Percentiles rank a stretch among this genome's conserved stretches.
phyloP scores from a whole-genome alignment of 1,140 invertebrate species.

The Rhizoglyphus robini region DNA sequence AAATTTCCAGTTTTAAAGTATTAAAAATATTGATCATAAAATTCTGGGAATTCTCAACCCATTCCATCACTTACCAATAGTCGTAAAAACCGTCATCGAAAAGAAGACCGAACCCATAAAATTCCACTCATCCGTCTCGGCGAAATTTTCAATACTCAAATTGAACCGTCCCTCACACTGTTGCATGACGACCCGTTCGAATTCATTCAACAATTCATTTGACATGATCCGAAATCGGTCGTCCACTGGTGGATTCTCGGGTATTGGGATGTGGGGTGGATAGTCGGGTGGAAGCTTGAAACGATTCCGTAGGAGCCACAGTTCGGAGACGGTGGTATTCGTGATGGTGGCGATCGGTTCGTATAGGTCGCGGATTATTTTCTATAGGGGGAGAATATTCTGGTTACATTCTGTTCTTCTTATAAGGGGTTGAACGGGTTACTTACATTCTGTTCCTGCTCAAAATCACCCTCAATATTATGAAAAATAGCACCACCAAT shows the following conservation, averaged over 20 bases:
- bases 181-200: constrained; percentile 67
- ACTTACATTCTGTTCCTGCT: constrained; percentile 38
- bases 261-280: neutral
- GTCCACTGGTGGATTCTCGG: neutral
- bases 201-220: constrained; percentile 35
- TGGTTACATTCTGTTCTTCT: neutral
- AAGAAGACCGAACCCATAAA: constrained; percentile 84
- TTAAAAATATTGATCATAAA: too few relatives aligned
- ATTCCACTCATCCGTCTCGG: constrained; percentile 67
- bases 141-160: constrained; percentile 59
- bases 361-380: neutral
- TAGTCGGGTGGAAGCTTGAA: neutral
- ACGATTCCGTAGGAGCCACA: neutral
- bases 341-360: constrained; percentile 1
- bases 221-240: neutral
- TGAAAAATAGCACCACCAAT: constrained; percentile 61
- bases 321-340: neutral
- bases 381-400: neutral
- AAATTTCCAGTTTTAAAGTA: too few relatives aligned
- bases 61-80: constrained; percentile 45
- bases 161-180: constrained; percentile 63
- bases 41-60: too few relatives aligned
- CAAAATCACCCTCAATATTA: constrained; percentile 43
- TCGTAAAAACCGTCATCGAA: constrained; percentile 77
- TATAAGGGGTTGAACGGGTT: neutral